These are phyloP conservation scores for Ammodytes dubius DNA, from an alignment of 2,113 vertebrate species.

Conservation along the genomic window DNA sequence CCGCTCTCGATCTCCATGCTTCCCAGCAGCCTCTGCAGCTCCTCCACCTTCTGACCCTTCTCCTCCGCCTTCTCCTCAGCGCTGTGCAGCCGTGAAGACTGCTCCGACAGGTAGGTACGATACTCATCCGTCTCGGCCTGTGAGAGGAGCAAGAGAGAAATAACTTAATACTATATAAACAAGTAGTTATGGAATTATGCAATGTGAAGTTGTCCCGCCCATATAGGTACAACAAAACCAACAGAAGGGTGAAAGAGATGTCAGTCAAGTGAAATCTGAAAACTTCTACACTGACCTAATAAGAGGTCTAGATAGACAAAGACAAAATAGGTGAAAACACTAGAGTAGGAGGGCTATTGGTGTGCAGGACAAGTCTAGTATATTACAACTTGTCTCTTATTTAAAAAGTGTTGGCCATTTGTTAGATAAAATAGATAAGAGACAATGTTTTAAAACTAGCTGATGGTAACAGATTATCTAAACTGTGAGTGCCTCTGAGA, in stretches of 20 bases:
- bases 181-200: neutral
- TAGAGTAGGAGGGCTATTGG: neutral
- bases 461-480: neutral
- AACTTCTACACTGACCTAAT: neutral
- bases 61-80: slow-evolving; percentile 69
- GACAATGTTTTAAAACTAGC: neutral
- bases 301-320: neutral
- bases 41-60: slow-evolving; percentile 80
- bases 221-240: neutral
- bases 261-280: neutral
- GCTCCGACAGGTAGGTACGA: slow-evolving; percentile 77
- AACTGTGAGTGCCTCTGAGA: neutral
- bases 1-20: slow-evolving; percentile 87
- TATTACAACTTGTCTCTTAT: neutral
- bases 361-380: neutral
- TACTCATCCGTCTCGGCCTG: slow-evolving; percentile 81
- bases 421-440: too few relatives aligned
- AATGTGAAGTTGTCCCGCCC: neutral
- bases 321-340: neutral
- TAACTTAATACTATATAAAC: neutral
- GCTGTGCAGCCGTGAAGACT: slow-evolving; percentile 73
- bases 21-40: slow-evolving; percentile 86
- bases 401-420: neutral
- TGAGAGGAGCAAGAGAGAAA: neutral
- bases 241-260: neutral